Base-by-base conservation (phyloP, 2,797 vertebrate species). In the Chaunax sp. region DNA sequence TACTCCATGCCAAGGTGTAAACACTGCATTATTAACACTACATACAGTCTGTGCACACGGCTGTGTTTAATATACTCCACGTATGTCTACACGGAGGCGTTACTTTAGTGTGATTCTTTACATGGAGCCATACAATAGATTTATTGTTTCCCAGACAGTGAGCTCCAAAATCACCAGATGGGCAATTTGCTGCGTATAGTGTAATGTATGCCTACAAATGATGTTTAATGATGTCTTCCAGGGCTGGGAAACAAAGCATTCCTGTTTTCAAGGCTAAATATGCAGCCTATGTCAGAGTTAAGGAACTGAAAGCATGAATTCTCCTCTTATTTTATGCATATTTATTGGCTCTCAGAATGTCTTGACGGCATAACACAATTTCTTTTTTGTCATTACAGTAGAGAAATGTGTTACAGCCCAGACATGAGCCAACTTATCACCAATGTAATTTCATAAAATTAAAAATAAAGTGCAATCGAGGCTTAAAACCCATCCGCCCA, bases 11-110 rank as follows among this genome's bases (percentile, higher is more conserved):
- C 89, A 68, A 84, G 87, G 87, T 86, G 88, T 90, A 90, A 90
- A 89, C 88, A 88, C 87, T 89, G 86, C 86, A 88, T 90, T 91
- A 92, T 90, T 90, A 91, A 89, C 87, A 80, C 79, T 59, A 78
- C 78, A 82, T 76, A 86, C 85, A 85, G 85, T 58, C 71, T 78
- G 77, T 49, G 66, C 73, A 70, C 77, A 62, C 61, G 22, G 62
- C 77, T 19, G 28, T 50, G 78, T 78, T 78, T 83, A 74, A 78
- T 78, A 66, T 43, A 67, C 84, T 63, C 76, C 1, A 52, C 51
- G 80, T 57, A 78, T 80, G 80, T 85, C 80, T 76, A 59, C 84
- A 81, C 28, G 15, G 61, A 68, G 72, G 69, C 72, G 71, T 76
- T 79, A 44, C 69, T 77, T 73, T 50, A 68, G 69, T 38, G 63